Percentiles rank a stretch among this genome's conserved stretches.
Conservation (phyloP, 2,113 vertebrate genomes). For the Chaenogobius annularis region DNA sequence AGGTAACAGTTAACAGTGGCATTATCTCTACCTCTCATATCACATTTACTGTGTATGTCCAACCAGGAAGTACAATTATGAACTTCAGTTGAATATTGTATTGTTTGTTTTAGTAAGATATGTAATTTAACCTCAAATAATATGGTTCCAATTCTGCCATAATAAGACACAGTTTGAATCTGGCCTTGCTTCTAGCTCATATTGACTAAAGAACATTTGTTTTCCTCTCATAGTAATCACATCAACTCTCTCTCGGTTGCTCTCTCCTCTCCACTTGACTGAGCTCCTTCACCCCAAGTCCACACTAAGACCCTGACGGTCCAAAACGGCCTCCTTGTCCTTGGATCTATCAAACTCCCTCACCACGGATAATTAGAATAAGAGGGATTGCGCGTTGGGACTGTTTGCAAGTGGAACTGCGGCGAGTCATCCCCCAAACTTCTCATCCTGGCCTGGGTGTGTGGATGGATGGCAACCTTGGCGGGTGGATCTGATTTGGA, state of each 20-base stretch:
- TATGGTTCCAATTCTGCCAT: no score
- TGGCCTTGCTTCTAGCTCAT: not conserved
- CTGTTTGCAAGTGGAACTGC: not conserved
- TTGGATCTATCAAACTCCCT: conserved; percentile 1
- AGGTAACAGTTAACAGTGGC: no score
- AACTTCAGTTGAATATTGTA: no score
- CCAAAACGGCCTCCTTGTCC: not conserved
- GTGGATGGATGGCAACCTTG: conserved; percentile 4
- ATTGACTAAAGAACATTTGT: not conserved
- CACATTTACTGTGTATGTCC: no score
- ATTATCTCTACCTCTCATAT: no score
- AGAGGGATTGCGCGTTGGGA: not conserved
- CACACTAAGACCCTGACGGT: not conserved
- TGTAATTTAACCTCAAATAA: no score
- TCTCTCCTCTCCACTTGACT: not conserved
- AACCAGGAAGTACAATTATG: no score
- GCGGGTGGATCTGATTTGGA: not conserved
- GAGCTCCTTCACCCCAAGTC: not conserved
- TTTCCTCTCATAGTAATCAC: not conserved
- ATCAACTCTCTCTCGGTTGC: not conserved
- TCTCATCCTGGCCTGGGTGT: not conserved
- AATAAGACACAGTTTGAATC: no score
- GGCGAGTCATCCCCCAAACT: not conserved
- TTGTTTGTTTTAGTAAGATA: no score
- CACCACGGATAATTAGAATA: not conserved